Conservation (phyloP, 92 coral and sea anemone genomes). For the Porites rus region DNA sequence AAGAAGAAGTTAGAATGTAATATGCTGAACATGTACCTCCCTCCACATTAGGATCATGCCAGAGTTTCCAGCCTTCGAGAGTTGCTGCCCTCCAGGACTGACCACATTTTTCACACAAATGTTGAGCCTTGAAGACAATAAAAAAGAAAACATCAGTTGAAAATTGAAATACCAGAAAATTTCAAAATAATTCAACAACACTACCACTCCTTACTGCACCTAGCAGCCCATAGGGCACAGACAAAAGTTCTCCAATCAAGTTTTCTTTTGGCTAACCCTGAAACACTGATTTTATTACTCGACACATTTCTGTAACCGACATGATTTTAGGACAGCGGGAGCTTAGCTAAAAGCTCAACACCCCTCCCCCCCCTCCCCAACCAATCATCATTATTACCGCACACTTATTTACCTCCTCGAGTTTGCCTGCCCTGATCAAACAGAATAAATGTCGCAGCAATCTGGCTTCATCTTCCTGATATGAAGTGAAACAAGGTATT, state of each 20-base stretch:
- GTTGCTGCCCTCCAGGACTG: slow-evolving; percentile 98
- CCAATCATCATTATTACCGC: not conserved
- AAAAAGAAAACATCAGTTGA: not conserved
- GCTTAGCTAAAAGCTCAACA: too few species aligned
- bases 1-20: too few species aligned
- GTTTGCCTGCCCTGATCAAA: slow-evolving; percentile 94
- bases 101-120: slow-evolving; percentile 86
- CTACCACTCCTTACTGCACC: too few species aligned
- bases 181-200: not conserved
- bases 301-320: too few species aligned
- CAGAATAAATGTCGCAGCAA: slow-evolving; percentile 89
- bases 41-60: slow-evolving; percentile 88
- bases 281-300: too few species aligned
- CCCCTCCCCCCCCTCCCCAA: too few species aligned
- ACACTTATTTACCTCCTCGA: slow-evolving; percentile 74
- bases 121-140: slow-evolving; percentile 75
- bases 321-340: too few species aligned
- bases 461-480: slow-evolving; percentile 94
- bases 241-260: too few species aligned
- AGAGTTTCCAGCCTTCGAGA: slow-evolving; percentile 95
- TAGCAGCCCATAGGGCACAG: too few species aligned
- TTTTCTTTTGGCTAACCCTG: too few species aligned
- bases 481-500: slow-evolving; percentile 3
- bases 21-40: slow-evolving; percentile 52
- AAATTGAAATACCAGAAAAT: not conserved